Percentiles rank a stretch among this genome's conserved stretches.
These are phyloP conservation scores for Deroptyus accipitrinus DNA, from an alignment of 2,113 vertebrate genomes.

Conservation along the genomic window DNA sequence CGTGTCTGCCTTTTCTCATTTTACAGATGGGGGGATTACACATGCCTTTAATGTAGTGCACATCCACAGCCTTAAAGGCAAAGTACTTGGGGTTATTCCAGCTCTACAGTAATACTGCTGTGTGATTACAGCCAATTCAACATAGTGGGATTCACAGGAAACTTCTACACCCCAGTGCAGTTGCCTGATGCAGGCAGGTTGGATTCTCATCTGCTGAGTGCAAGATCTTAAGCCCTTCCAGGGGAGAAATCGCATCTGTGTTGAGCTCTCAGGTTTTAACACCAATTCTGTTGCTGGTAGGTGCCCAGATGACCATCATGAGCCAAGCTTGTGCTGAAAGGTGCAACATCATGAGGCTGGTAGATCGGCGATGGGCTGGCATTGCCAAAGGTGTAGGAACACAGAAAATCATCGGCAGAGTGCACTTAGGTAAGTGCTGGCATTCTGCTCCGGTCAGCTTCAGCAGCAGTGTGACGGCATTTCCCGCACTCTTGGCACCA, in stretches of 20 bases:
- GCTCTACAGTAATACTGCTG: not conserved
- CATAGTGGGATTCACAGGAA: not conserved
- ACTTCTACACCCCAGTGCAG: not conserved
- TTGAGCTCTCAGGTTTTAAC: not conserved
- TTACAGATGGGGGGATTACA: not conserved
- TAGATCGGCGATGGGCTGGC: conserved; percentile 96
- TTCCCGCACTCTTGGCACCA: fast-evolving
- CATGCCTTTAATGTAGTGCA: not conserved
- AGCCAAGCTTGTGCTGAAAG: conserved; percentile 97
- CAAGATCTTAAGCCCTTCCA: not conserved
- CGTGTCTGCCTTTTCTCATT: not conserved
- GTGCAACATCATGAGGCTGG: conserved; percentile 98
- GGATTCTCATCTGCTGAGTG: not conserved
- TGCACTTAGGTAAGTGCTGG: conserved; percentile 87
- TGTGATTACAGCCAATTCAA: not conserved
- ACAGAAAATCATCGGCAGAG: conserved; percentile 97
- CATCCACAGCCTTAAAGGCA: not conserved
- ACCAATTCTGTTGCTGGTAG: conserved; percentile 52
- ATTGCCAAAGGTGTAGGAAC: conserved; percentile 98
- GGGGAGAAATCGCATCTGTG: not conserved
- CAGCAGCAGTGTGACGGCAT: not conserved
- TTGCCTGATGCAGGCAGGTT: not conserved
- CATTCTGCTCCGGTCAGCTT: not conserved
- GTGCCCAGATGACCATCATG: conserved; percentile 99
- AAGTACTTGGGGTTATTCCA: not conserved